Evolutionary conservation across 2,113 vertebrate species (phyloP), one percentile per base, ranked within the genome.

Genomic region (Hypomesus transpacificus): DNA sequence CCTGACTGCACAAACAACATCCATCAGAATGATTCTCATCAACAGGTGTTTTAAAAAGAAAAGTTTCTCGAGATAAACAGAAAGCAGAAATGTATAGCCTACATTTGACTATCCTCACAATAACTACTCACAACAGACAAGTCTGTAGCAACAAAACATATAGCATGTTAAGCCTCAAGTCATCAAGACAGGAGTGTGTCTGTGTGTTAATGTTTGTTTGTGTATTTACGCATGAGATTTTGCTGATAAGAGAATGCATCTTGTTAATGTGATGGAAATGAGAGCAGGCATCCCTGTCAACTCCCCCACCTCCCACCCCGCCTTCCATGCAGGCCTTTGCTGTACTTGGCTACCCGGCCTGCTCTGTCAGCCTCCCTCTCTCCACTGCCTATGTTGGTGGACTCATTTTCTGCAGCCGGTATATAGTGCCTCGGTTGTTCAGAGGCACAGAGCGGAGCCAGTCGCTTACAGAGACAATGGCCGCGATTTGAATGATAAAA

Each of bases 401-500:
- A 86, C 86, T 87, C 77, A n/a, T 87, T 90, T 86, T 80, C 82
- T 78, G 46, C 71, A 75, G 84, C 82, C 75, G 17, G 79, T 54
- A 22, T 82, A 82, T 89, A 92, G 90, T 80, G 86, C 76, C 84
- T 81, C 22, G 68, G 89, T 92, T 92, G 91, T 92, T 90, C 84
- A 85, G 78, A 26, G 64, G 87, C 88, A 87, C 86, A 79, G 81
- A 84, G 80, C 80, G 77, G 88, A 90, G 91, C 89, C 83, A 75
- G 72, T 87, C 79, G 83, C 87, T 89, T 85, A 50, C 78, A 87
- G 86, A 91, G 88, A 93, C 91, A 93, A 93, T 91, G 74, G 84
- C 63, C 82, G 84, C 84, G 79, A 93, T 93, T 93, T 93, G 90
- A 93, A 93, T 93, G 76, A 92, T 87, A 93, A 93, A 91, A 87